Evolutionary conservation across 2,797 vertebrate species (phyloP).

Genomic region (Harpagifer antarcticus): DNA sequence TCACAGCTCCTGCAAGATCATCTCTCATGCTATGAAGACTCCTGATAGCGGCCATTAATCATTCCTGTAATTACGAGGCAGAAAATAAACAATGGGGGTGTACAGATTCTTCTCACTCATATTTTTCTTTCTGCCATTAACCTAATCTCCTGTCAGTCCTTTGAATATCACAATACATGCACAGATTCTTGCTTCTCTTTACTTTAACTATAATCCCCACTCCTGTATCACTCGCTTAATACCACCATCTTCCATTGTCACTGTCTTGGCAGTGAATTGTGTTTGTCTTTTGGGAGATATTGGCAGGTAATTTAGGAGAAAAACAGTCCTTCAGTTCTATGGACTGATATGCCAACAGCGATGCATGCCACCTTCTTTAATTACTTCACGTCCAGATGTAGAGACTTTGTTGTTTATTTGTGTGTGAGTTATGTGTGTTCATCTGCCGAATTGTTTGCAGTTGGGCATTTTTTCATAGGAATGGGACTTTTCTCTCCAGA

Average conservation of each 20-base stretch:
- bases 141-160: conserved; percentile 38
- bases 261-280: conserved; percentile 44
- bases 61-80: conserved; percentile 60
- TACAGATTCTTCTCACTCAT: conserved; percentile 16
- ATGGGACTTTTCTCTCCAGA: conserved; percentile 66
- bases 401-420: conserved; percentile 59
- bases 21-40: conserved; percentile 46
- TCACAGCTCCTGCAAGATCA: conserved; percentile 36
- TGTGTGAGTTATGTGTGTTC: conserved; percentile 25
- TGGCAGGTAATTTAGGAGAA: conserved; percentile 69
- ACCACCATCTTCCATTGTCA: conserved; percentile 6
- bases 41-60: conserved; percentile 64
- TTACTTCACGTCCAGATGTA: conserved; percentile 65
- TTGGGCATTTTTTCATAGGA: conserved; percentile 66
- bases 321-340: conserved; percentile 52
- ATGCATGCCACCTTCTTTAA: conserved; percentile 63
- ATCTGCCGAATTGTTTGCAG: conserved; percentile 52
- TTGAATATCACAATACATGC: conserved; percentile 17
- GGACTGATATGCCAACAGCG: conserved; percentile 55
- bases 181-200: conserved; percentile 19
- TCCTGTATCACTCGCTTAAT: conserved; percentile 20
- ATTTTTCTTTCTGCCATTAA: conserved; percentile 26
- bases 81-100: conserved; percentile 56
- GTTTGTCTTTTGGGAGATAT: conserved; percentile 33
- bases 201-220: conserved; percentile 8